A percentile compares a stretch with the other conserved stretches of the same genome.
Conservation (phyloP, 2,113 vertebrate genomes). For the Siphamia tubifer region DNA sequence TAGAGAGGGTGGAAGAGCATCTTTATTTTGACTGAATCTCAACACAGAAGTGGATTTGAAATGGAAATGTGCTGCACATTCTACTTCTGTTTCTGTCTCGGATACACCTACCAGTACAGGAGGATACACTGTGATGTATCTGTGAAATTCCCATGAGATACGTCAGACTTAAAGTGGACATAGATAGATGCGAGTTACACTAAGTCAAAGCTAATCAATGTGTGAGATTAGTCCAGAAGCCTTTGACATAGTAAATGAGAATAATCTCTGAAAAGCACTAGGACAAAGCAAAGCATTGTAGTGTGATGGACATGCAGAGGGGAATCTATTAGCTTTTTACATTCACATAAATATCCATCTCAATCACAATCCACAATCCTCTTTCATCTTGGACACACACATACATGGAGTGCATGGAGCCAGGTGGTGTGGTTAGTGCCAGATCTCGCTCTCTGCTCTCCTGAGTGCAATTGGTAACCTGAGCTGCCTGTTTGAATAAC, state of each 20-base stretch:
- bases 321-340: conserved; percentile 30
- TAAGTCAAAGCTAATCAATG: conserved; percentile 46
- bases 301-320: conserved; percentile 5
- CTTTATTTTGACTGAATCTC: conserved; percentile 19
- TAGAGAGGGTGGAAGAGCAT: background rate
- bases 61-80: background rate
- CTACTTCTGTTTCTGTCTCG: background rate
- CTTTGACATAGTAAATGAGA: conserved; percentile 57
- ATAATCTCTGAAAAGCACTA: conserved; percentile 49
- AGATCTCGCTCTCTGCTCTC: conserved; percentile 69
- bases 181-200: background rate
- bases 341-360: conserved; percentile 32
- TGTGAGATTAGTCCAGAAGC: conserved; percentile 43
- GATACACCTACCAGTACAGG: background rate
- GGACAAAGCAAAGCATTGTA: conserved; percentile 35
- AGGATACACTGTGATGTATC: background rate
- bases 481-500: conserved; percentile 74
- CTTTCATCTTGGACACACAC: background rate
- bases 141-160: conserved; percentile 29
- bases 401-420: conserved; percentile 2
- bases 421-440: conserved; percentile 70
- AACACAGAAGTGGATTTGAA: background rate
- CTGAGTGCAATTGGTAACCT: conserved; percentile 72
- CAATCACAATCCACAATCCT: conserved; percentile 23
- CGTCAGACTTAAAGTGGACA: conserved; percentile 10